phyloP scores from a whole-genome alignment of 1,140 invertebrate genomes.

The Dufourea novaeangliae region DNA sequence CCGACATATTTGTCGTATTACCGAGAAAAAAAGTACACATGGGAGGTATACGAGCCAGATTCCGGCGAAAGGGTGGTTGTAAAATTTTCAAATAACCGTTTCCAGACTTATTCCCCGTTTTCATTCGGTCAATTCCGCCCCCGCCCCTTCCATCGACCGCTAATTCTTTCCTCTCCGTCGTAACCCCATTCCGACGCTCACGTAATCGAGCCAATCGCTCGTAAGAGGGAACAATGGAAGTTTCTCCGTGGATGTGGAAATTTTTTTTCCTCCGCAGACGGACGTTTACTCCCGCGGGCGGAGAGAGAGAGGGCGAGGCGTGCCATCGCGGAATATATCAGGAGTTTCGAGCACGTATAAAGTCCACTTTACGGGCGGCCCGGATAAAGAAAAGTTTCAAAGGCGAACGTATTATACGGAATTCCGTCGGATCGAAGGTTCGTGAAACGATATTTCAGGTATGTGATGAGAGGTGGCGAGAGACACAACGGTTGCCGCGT shows the following conservation, averaged over 20 bases:
- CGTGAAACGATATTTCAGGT: slow-evolving; percentile 29
- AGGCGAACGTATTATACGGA: slow-evolving; percentile 12
- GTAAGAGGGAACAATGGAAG: not conserved
- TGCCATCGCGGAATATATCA: not conserved
- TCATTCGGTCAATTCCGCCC: not conserved
- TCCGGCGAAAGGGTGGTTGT: not conserved
- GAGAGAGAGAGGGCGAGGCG: not conserved
- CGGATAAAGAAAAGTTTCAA: slow-evolving; percentile 35
- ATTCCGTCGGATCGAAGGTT: not conserved
- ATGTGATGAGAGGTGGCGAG: slow-evolving; percentile 34
- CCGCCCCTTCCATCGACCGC: not conserved
- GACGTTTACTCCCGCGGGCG: not conserved
- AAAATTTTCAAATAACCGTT: slow-evolving; percentile 16
- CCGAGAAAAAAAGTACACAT: too few species aligned
- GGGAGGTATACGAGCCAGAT: too few species aligned
- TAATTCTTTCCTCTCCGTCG: slow-evolving; percentile 17
- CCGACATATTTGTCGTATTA: too few species aligned
- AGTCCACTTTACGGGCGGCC: slow-evolving; percentile 30
- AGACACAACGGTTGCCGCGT: slow-evolving; percentile 21
- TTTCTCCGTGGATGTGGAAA: not conserved
- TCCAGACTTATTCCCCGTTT: not conserved
- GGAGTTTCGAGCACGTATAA: slow-evolving; percentile 38
- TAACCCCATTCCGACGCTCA: not conserved
- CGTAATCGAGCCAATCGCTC: slow-evolving; percentile 6
- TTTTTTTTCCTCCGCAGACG: not conserved